A percentile compares a stretch with the other conserved stretches of the same genome.
These are phyloP conservation scores for Colistium nudipinnis DNA, from an alignment of 2,113 vertebrate genomes.

Conservation along the genomic window DNA sequence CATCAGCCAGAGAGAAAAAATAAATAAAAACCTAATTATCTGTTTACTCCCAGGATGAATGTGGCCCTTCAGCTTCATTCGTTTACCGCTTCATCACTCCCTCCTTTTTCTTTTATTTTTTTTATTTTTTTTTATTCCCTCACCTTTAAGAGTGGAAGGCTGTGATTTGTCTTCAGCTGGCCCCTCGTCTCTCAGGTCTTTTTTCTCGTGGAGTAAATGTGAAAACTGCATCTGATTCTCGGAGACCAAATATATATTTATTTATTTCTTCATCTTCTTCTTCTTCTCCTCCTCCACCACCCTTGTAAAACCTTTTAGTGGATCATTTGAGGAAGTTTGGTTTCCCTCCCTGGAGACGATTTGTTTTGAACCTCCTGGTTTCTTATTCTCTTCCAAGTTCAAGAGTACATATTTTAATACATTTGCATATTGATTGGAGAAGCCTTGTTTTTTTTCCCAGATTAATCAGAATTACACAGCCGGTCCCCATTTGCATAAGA, in stretches of 20 bases:
- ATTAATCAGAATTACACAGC: conserved; percentile 50
- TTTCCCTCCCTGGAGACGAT: conserved; percentile 15
- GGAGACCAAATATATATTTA: too few species aligned
- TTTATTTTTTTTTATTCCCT: too few species aligned
- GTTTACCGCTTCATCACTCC: neutral
- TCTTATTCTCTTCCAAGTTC: conserved; percentile 40
- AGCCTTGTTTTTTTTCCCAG: conserved; percentile 11
- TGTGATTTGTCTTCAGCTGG: too few species aligned
- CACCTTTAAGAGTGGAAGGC: too few species aligned
- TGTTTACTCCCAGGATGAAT: neutral
- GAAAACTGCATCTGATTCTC: conserved; percentile 1
- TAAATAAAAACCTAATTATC: too few species aligned
- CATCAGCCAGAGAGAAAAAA: too few species aligned
- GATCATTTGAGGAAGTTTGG: conserved; percentile 8
- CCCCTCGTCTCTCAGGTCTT: neutral
- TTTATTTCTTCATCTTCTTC: too few species aligned
- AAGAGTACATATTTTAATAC: conserved; percentile 50
- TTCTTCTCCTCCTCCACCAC: conserved; percentile 6
- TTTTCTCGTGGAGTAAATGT: neutral
- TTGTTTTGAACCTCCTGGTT: conserved; percentile 38
- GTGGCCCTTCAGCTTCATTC: neutral
- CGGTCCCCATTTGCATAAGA: conserved; percentile 55
- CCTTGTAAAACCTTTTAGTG: neutral
- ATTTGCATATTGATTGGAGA: conserved; percentile 59
- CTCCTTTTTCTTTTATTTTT: neutral